These are phyloP conservation scores for Rotaria sp. DNA, from an alignment of 2,888 invertebrate species.

Conservation along the genomic window DNA sequence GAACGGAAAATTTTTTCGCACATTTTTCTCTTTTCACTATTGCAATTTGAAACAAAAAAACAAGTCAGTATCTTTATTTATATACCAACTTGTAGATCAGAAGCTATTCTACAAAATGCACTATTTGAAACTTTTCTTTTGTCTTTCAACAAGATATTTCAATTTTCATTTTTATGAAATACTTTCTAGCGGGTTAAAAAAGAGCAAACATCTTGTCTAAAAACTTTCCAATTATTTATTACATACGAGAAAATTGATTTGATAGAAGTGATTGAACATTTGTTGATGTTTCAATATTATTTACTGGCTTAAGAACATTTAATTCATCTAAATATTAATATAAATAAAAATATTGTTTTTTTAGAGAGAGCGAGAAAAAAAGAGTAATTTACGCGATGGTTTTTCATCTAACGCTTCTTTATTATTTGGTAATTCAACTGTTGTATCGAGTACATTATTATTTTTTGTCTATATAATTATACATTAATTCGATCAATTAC, in stretches of 20 bases:
- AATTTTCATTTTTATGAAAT: too few relatives aligned
- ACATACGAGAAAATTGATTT: background rate
- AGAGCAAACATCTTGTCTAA: too few relatives aligned
- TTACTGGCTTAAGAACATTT: background rate
- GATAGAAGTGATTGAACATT: background rate
- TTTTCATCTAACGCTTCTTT: background rate
- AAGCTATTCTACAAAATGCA: too few relatives aligned
- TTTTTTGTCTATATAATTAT: background rate
- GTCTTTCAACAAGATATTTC: too few relatives aligned
- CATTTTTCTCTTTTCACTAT: too few relatives aligned
- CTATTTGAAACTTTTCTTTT: too few relatives aligned
- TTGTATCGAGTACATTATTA: background rate
- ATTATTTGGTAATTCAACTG: conserved; percentile 16
- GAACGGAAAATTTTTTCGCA: too few relatives aligned
- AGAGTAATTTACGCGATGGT: background rate
- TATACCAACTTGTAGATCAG: too few relatives aligned
- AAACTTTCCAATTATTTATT: too few relatives aligned
- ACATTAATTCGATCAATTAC: background rate
- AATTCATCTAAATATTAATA: background rate
- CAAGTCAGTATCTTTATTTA: too few relatives aligned
- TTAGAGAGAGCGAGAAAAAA: background rate
- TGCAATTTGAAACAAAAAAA: too few relatives aligned
- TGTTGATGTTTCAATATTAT: background rate
- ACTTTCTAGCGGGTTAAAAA: too few relatives aligned
- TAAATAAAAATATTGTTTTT: background rate